phyloP scores from a whole-genome alignment of 64 coral and sea anemone genomes.

The Platygyra sinensis region DNA sequence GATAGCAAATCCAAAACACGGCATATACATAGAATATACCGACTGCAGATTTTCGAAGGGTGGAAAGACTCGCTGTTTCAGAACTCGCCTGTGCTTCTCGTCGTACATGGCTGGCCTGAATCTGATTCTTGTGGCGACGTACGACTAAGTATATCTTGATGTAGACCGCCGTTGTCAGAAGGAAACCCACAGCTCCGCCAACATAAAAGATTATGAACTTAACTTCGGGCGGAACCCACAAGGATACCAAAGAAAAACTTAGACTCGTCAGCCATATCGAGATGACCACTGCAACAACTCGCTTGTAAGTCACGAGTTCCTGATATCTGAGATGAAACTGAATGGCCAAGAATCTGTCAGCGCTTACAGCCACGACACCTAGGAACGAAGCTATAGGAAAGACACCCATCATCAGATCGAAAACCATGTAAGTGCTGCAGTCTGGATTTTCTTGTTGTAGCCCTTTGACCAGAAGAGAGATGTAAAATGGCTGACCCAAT shows the following conservation, averaged over 20 bases:
- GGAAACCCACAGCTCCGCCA: not conserved
- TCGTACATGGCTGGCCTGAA: not conserved
- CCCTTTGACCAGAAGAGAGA: not conserved
- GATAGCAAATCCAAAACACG: not conserved
- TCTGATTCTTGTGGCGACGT: not conserved
- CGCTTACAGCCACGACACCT: not conserved
- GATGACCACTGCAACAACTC: not conserved
- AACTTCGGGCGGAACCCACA: not conserved
- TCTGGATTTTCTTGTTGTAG: not conserved
- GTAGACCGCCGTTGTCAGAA: conserved; percentile 3
- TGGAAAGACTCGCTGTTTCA: not conserved
- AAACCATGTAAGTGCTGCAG: not conserved
- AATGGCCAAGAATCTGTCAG: conserved; percentile 9
- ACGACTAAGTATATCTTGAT: not conserved
- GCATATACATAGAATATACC: not conserved
- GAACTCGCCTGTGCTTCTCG: not conserved
- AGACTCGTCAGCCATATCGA: not conserved
- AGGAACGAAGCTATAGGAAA: conserved; percentile 13
- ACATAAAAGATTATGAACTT: not conserved
- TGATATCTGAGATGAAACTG: conserved; percentile 44
- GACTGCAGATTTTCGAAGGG: not conserved
- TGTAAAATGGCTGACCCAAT: conserved; percentile 9
- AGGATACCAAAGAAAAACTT: not conserved
- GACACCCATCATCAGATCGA: not conserved
- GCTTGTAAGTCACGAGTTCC: conserved; percentile 36